Evolutionary conservation across 2,113 vertebrate genomes (phyloP).

Genomic region (Andinoacara biseriatus): DNA sequence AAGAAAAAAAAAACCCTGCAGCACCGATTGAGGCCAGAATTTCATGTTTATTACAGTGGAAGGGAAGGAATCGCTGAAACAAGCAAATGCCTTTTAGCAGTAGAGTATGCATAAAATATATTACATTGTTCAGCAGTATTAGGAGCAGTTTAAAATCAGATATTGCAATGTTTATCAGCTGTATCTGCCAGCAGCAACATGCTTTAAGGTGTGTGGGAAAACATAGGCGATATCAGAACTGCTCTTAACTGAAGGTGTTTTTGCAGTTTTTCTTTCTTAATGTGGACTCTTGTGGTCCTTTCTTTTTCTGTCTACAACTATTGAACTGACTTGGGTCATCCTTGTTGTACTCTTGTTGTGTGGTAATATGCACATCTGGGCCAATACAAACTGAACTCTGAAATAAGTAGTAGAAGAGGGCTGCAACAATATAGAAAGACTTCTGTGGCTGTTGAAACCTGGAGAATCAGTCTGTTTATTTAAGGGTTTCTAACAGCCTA

Average conservation of each 20-base stretch:
- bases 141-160: background rate
- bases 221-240: background rate
- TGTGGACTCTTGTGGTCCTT: accelerated
- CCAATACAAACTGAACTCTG: background rate
- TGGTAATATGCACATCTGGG: background rate
- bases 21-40: background rate
- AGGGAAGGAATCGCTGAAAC: background rate
- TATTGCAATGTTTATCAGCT: background rate
- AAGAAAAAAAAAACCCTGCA: background rate
- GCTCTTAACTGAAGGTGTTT: background rate
- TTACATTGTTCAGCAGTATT: background rate
- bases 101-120: background rate
- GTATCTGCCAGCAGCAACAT: background rate
- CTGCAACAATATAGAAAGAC: background rate
- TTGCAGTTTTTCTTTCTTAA: background rate
- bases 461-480: background rate
- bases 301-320: background rate
- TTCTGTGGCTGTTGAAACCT: background rate
- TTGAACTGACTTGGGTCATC: background rate
- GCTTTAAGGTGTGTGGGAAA: background rate
- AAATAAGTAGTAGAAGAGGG: background rate
- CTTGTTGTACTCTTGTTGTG: accelerated
- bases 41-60: background rate
- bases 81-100: background rate
- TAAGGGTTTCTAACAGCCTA: background rate